Conservation (phyloP, 2,888 invertebrate genomes). For the Phragmatobia fuliginosa region DNA sequence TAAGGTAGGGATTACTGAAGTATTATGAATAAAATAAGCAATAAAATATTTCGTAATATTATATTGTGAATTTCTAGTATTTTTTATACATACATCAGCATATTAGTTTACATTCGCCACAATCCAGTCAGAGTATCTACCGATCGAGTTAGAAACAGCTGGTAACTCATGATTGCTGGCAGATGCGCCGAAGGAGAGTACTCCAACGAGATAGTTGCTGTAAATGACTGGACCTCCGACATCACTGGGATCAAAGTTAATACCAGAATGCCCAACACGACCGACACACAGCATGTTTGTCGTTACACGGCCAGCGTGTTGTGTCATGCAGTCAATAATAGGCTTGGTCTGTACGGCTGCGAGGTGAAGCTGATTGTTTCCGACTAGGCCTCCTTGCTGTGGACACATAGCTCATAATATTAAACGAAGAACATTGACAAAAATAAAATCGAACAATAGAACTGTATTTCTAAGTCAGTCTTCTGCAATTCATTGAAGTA, state of each 20-base stretch:
- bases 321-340: neutral
- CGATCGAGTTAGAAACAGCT: neutral
- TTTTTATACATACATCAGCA: too few relatives aligned
- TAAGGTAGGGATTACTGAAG: too few relatives aligned
- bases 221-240: neutral
- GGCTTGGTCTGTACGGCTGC: neutral
- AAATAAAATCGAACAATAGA: neutral
- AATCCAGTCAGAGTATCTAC: conserved; percentile 12
- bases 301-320: neutral
- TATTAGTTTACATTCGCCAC: neutral
- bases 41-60: too few relatives aligned
- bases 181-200: neutral
- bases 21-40: too few relatives aligned
- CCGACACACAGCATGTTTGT: neutral
- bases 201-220: neutral
- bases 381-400: neutral
- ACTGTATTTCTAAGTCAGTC: too few relatives aligned
- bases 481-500: too few relatives aligned
- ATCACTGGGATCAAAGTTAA: conserved; percentile 3
- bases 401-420: neutral
- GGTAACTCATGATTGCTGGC: neutral
- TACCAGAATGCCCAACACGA: neutral
- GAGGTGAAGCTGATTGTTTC: neutral
- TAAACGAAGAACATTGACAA: neutral
- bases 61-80: too few relatives aligned